Evolutionary conservation across 2,113 vertebrate genomes (phyloP).

Genomic region (Cottus gobio): DNA sequence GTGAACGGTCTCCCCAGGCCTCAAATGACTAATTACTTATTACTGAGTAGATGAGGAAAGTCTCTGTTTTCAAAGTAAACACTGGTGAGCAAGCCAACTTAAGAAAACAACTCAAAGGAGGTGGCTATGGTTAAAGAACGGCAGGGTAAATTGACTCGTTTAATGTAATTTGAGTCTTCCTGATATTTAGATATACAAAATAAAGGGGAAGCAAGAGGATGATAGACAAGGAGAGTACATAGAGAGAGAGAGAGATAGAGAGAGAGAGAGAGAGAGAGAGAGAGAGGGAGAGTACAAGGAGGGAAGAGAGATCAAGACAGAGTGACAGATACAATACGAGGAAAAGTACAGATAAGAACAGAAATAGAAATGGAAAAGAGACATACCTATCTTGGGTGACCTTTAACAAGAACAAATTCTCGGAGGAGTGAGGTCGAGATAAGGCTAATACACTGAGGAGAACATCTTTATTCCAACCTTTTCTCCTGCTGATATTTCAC

Average conservation of each 20-base stretch:
- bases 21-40: slow-evolving; percentile 77
- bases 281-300: slow-evolving; percentile 49
- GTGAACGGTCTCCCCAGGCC: slow-evolving; percentile 53
- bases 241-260: not conserved
- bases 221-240: not conserved
- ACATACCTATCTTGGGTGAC: slow-evolving; percentile 69
- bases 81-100: slow-evolving; percentile 39
- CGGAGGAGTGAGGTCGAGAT: slow-evolving; percentile 65
- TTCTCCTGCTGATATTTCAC: slow-evolving; percentile 70
- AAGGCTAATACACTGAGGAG: slow-evolving; percentile 62
- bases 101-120: slow-evolving; percentile 4
- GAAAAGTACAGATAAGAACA: slow-evolving; percentile 65
- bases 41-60: slow-evolving; percentile 72
- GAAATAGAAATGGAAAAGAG: slow-evolving; percentile 67
- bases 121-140: not conserved
- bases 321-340: slow-evolving; percentile 52
- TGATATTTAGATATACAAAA: slow-evolving; percentile 22
- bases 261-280: slow-evolving; percentile 15
- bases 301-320: slow-evolving; percentile 28
- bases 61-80: slow-evolving; percentile 73
- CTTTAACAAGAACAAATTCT: slow-evolving; percentile 67
- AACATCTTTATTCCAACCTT: slow-evolving; percentile 74
- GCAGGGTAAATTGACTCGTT: slow-evolving; percentile 14
- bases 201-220: not conserved
- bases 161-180: not conserved